phyloP scores from a whole-genome alignment of 92 coral and sea anemone genomes.

The Blastomussa wellsi region DNA sequence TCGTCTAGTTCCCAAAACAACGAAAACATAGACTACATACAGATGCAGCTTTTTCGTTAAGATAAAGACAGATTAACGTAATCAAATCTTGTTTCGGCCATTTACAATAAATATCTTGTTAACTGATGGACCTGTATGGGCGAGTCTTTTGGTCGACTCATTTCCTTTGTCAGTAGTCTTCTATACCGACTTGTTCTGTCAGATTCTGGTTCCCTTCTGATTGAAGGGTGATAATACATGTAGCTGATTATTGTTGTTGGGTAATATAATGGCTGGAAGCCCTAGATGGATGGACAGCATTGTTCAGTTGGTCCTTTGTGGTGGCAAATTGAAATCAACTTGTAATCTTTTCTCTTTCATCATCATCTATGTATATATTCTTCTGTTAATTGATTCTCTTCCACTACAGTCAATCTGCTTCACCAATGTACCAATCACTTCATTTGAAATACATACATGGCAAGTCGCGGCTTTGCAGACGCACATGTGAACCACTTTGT shows the following conservation, averaged over 20 bases:
- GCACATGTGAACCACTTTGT: neutral
- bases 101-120: neutral
- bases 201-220: neutral
- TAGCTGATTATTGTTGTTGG: neutral
- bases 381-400: neutral
- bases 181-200: neutral
- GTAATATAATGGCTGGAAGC: neutral
- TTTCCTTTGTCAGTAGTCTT: neutral
- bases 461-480: neutral
- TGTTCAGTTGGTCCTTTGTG: neutral
- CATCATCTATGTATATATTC: neutral
- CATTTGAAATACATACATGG: neutral
- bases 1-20: neutral
- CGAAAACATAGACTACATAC: neutral
- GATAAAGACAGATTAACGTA: neutral
- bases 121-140: neutral
- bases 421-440: neutral
- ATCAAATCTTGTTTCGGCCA: neutral
- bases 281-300: neutral
- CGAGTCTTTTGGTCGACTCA: neutral
- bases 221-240: no score
- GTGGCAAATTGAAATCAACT: neutral
- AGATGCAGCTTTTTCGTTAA: neutral
- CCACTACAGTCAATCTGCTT: neutral
- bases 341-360: neutral